A percentile compares a stretch with the other conserved stretches of the same genome.
Conservation (phyloP, 2,888 invertebrate species). For the Lycaena phlaeas region DNA sequence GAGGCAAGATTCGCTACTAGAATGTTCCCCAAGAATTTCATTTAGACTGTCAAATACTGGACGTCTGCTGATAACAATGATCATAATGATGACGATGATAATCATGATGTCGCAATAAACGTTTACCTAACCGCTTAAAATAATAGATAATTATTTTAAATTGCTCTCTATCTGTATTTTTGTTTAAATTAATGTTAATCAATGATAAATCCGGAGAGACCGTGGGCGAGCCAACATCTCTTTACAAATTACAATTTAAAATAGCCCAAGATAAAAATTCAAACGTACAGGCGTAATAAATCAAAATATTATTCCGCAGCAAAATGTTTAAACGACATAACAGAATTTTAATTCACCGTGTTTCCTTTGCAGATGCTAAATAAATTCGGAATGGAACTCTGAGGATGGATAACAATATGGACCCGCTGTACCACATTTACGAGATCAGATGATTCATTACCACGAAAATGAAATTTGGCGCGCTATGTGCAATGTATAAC, state of each 20-base stretch:
- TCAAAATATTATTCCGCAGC: neutral
- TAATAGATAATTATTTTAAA: no score
- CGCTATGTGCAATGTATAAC: conserved; percentile 30
- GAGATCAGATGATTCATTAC: conserved; percentile 56
- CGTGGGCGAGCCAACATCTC: no score
- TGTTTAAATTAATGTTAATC: no score
- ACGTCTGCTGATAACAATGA: no score
- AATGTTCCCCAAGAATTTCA: no score
- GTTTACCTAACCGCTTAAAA: no score
- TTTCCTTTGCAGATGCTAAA: conserved; percentile 36
- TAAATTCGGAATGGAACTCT: conserved; percentile 17
- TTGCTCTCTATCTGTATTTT: no score
- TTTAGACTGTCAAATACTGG: no score
- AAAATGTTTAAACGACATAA: neutral
- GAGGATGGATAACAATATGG: conserved; percentile 30
- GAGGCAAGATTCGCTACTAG: no score
- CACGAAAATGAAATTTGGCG: conserved; percentile 40
- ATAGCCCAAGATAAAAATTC: neutral
- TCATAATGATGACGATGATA: no score
- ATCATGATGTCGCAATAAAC: no score
- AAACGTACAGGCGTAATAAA: neutral
- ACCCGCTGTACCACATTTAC: conserved; percentile 46
- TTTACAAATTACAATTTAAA: neutral
- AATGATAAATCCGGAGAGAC: no score
- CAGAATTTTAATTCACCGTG: conserved; percentile 24